Base-by-base conservation (phyloP, 2,888 invertebrate species). In the Heliconius erato region DNA sequence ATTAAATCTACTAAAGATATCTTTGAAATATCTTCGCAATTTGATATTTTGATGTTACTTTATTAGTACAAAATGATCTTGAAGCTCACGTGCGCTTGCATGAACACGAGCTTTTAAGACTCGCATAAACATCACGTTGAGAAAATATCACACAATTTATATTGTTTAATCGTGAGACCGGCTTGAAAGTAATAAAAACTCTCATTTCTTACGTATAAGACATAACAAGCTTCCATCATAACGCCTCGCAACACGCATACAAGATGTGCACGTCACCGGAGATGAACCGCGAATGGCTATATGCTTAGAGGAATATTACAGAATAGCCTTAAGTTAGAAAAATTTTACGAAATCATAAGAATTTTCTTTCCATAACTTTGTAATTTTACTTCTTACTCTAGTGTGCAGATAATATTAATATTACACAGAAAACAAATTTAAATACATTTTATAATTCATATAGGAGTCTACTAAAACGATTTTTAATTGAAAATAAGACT, bases 161-260 rank as follows among this genome's bases (percentile, higher is more conserved):
- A 83, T 83, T 84, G 80, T 84, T 85, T 85, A 81, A 83, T 74
- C 81, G 74, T 79, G 85, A 83, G 83, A 83, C 74, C 72, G 81
- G 83, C 80, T 86, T 84, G 82, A 83, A 84, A 84, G 81, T 79
- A 85, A 82, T 82, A 83, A 79, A 83, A 81, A 83, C 85, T 78
- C 80, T 80, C 83, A 86, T 86, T 84, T 84, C 83, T 85, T 86
- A 86, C 83, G 3, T 32, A 0, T 49, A 84, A 86, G 28, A 28
- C 28, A 28, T 28, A 28, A 28, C 28, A 28, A 79, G 84, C 71
- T 85, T 85, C 84, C 84, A 86, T 85, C 85, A 86, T 84, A 85
- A 81, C 82, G 80, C 82, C 54, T 81, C 86, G 79, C 3, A 32
- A 32, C 32, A 32, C 32, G 4, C 32, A 32, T 32, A 4, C 32